Evolutionary conservation across 2,113 vertebrate genomes (phyloP), one percentile per base, ranked within the genome.

Genomic region (Phalacrocorax carbo): DNA sequence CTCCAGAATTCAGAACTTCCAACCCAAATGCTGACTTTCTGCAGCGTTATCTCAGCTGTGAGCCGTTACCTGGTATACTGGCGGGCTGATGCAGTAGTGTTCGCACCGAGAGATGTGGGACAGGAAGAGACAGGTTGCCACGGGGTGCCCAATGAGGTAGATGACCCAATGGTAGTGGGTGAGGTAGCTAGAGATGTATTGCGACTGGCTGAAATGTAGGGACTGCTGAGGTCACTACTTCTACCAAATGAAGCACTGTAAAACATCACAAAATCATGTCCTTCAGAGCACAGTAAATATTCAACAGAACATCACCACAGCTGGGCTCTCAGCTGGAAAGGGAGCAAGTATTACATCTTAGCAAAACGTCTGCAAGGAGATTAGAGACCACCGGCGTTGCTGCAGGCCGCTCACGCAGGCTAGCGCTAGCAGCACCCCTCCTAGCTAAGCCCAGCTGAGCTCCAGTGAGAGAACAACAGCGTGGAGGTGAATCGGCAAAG

Each of bases 191-290:
- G 95, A 97, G 98, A 97, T 97, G 98, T 92, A 98, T 92, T 97
- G 96, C 95, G 78, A 98, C 81, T 98, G 97, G 98, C 97, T 97
- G 98, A 98, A 98, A 98, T 97, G 97, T 96, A 98, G 98, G 98
- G 98, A 93, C 96, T 98, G 96, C 95, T 96, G 97, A 97, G 97
- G 96, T 98, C 98, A 98, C 97, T 98, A 97, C 97, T 97, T 95
- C 97, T 98, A 98, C 97, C 98, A 98, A 98, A 97, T 90, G 98
- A 98, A 96, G 98, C 97, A 97, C 98, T 98, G 98, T 92, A 98
- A 98, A 97, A 98, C 82, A 98, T 88, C 96, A 98, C 96, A 98
- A 93, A 95, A 98, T 93, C 95, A 97, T 5, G 90, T 84, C 92
- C 96, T 98, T 97, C 96, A 97, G 97, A 95, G 82, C 93, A 95